These are phyloP conservation scores for Julus scandinavius DNA, from an alignment of 2,888 invertebrate species.

Conservation along the genomic window DNA sequence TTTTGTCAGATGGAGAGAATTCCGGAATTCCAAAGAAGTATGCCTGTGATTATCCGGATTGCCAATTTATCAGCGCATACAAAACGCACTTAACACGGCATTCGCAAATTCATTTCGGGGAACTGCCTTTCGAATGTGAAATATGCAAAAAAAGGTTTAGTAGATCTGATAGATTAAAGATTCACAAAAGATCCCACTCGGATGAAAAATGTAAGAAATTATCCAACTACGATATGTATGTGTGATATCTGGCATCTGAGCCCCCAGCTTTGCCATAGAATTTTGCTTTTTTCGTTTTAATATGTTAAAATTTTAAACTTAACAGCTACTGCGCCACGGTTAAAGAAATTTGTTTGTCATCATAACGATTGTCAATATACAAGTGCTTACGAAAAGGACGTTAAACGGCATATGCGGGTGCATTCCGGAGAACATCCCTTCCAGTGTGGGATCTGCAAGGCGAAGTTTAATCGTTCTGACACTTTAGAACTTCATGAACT, in stretches of 20 bases:
- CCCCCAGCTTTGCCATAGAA: neutral
- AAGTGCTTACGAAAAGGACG: constrained; percentile 66
- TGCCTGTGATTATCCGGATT: constrained; percentile 8
- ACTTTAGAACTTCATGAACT: constrained; percentile 96
- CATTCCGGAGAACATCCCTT: constrained; percentile 85
- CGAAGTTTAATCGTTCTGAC: constrained; percentile 77
- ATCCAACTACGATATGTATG: neutral
- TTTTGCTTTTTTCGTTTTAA: neutral
- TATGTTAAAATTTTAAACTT: too few relatives aligned
- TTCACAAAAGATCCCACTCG: constrained; percentile 47
- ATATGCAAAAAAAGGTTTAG: constrained; percentile 51
- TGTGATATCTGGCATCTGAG: neutral
- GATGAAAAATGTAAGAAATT: neutral
- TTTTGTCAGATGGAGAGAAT: neutral
- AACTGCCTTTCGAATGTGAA: constrained; percentile 49
- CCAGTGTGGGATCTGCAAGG: constrained; percentile 83
- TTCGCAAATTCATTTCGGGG: constrained; percentile 53
- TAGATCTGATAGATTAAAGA: constrained; percentile 50
- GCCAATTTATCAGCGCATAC: constrained; percentile 51
- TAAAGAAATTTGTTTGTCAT: constrained; percentile 47
- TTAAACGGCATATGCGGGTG: constrained; percentile 72
- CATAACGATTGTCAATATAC: constrained; percentile 62
- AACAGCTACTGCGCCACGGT: neutral
- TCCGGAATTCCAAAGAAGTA: neutral
- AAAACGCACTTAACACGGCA: constrained; percentile 54